A percentile compares a stretch with the other conserved stretches of the same genome.
Conservation (phyloP, 2,888 invertebrate species). For the Parelbella ahira region DNA sequence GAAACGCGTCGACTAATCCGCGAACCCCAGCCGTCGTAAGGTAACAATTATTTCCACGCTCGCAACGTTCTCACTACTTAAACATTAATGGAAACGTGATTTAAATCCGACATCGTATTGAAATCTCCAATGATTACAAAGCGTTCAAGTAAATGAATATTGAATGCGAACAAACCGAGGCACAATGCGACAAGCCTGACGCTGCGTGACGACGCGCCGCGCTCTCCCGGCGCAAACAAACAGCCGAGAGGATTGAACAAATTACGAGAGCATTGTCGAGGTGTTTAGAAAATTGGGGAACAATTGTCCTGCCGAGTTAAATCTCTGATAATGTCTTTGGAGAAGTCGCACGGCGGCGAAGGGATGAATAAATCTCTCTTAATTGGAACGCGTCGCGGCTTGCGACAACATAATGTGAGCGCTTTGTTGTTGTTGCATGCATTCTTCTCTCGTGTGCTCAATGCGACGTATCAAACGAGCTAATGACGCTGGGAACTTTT, state of each 20-base stretch:
- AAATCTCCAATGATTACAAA: slow-evolving; percentile 57
- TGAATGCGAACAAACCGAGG: slow-evolving; percentile 50
- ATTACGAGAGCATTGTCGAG: slow-evolving; percentile 68
- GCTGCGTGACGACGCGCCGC: slow-evolving; percentile 51
- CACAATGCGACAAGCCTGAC: slow-evolving; percentile 52
- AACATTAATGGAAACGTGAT: slow-evolving; percentile 47
- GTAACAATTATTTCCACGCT: slow-evolving; percentile 11
- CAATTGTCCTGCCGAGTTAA: slow-evolving; percentile 71
- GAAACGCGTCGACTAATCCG: slow-evolving; percentile 1
- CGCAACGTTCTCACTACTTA: slow-evolving; percentile 16
- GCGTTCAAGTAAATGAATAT: slow-evolving; percentile 65
- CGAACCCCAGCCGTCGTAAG: slow-evolving; percentile 4
- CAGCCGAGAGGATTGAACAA: slow-evolving; percentile 67
- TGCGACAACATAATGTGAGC: slow-evolving; percentile 70
- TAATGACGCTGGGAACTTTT: slow-evolving; percentile 62
- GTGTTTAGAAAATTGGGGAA: slow-evolving; percentile 76
- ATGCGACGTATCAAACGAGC: slow-evolving; percentile 57
- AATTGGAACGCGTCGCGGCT: slow-evolving; percentile 67
- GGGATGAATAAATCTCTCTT: slow-evolving; percentile 74
- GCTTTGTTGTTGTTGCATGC: slow-evolving; percentile 59
- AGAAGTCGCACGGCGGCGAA: slow-evolving; percentile 57
- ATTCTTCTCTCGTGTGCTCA: slow-evolving; percentile 57
- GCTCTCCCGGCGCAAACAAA: slow-evolving; percentile 65
- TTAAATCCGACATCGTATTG: slow-evolving; percentile 50
- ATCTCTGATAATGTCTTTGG: slow-evolving; percentile 70